Evolutionary conservation across 2,797 vertebrate species (phyloP).

Genomic region (Hyperoplus immaculatus): DNA sequence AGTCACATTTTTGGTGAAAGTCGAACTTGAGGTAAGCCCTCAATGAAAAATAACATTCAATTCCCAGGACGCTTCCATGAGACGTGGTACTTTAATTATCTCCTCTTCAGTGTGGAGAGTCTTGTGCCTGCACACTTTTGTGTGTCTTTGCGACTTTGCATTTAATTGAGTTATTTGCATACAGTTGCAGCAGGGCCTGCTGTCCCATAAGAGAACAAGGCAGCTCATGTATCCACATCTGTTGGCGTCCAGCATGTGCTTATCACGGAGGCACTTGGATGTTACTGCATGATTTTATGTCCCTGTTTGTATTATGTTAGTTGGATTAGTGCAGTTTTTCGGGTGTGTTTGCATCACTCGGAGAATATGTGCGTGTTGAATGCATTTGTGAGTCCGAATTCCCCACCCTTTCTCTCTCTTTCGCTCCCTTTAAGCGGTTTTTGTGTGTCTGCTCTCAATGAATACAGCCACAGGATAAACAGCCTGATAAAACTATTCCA

Average conservation of each 20-base stretch:
- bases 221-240: constrained; percentile 53
- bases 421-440: constrained; percentile 33
- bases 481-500: constrained; percentile 57
- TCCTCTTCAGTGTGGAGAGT: constrained; percentile 17
- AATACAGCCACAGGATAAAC: constrained; percentile 51
- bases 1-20: constrained; percentile 10
- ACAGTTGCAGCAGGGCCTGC: constrained; percentile 17
- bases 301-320: constrained; percentile 49
- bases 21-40: constrained; percentile 13
- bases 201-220: constrained; percentile 38
- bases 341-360: constrained; percentile 54
- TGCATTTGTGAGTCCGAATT: constrained; percentile 44
- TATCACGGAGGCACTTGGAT: constrained; percentile 39
- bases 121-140: constrained; percentile 28
- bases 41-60: constrained; percentile 29
- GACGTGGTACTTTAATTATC: constrained; percentile 23
- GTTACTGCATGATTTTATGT: constrained; percentile 47
- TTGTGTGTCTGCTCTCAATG: constrained; percentile 56
- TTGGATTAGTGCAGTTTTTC: constrained; percentile 33
- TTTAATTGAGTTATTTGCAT: constrained; percentile 39
- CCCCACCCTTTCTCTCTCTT: constrained; percentile 33
- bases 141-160: constrained; percentile 38
- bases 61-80: constrained; percentile 33
- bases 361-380: constrained; percentile 45
- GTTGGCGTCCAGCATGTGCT: constrained; percentile 25